A percentile compares a stretch with the other conserved stretches of the same genome.
Conservation (phyloP, 2,797 vertebrate species). For the Sebastes taczanowskii region DNA sequence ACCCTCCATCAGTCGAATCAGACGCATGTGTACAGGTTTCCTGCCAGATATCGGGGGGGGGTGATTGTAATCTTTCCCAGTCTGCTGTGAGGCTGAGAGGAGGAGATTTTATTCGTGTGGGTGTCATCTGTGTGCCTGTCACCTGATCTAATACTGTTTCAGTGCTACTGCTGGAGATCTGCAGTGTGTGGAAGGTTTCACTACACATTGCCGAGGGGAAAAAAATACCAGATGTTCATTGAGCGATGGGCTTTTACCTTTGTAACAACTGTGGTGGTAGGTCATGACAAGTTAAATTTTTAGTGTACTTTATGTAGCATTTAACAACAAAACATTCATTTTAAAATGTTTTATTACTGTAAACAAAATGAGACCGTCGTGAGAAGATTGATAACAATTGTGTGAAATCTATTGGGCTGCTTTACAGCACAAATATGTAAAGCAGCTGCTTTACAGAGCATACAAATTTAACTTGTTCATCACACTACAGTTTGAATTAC, state of each 20-base stretch:
- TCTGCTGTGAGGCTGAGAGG: conserved; percentile 24
- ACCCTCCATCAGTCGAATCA: conserved; percentile 19
- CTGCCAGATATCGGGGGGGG: conserved; percentile 7
- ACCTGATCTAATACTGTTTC: conserved; percentile 53
- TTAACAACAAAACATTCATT: conserved; percentile 2
- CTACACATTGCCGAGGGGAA: conserved; percentile 3
- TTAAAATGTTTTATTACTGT: neutral
- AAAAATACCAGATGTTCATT: neutral
- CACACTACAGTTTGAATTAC: conserved; percentile 4
- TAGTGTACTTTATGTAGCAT: conserved; percentile 44
- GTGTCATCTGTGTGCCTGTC: conserved; percentile 69
- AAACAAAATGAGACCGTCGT: conserved; percentile 1
- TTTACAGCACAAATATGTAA: neutral
- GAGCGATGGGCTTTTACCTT: conserved; percentile 10
- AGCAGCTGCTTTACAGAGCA: neutral
- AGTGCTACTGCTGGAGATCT: conserved; percentile 38
- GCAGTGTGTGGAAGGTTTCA: conserved; percentile 16
- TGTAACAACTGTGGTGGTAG: conserved; percentile 3
- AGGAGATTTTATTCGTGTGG: conserved; percentile 47
- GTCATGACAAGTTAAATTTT: neutral
- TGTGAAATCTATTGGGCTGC: neutral
- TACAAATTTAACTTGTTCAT: neutral
- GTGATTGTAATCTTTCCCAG: conserved; percentile 34
- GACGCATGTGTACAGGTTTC: conserved; percentile 48
- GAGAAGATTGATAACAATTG: neutral